Conservation (phyloP, 2,888 invertebrate genomes). For the Aradus depressus region DNA sequence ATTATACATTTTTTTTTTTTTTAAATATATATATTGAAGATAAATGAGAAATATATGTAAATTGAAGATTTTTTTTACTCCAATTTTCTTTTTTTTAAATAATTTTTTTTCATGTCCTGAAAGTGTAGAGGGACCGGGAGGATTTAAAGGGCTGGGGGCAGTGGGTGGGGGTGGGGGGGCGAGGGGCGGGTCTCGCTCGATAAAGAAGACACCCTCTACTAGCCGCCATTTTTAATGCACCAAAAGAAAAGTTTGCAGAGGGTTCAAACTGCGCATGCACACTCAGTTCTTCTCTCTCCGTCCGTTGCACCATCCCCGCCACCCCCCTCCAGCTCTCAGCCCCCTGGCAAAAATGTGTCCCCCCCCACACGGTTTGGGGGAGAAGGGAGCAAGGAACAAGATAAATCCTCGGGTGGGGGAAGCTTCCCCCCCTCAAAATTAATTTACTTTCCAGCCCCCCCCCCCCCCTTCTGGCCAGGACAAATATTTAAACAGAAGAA, state of each 20-base stretch:
- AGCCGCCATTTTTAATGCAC: conserved; percentile 29
- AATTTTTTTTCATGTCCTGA: too few species aligned
- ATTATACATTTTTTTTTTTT: too few species aligned
- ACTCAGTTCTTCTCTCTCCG: neutral
- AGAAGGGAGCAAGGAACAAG: conserved; percentile 5
- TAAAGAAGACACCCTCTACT: conserved; percentile 28
- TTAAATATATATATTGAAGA: too few species aligned
- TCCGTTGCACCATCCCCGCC: conserved; percentile 10
- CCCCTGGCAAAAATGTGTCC: conserved; percentile 13
- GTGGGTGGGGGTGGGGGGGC: conserved; percentile 2
- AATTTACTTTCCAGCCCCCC: neutral
- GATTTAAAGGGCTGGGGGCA: conserved; percentile 1
- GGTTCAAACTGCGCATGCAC: conserved; percentile 17
- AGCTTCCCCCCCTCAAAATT: too few species aligned
- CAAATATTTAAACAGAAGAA: too few species aligned
- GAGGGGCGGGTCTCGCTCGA: conserved; percentile 21
- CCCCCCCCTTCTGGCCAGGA: too few species aligned
- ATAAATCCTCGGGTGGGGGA: conserved; percentile 2
- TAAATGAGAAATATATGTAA: too few species aligned
- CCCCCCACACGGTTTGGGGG: neutral
- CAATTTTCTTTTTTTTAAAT: too few species aligned
- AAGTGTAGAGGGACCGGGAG: too few species aligned
- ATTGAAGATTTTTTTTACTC: too few species aligned
- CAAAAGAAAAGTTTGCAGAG: conserved; percentile 29
- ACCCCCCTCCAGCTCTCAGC: neutral